Conservation (phyloP, 2,113 vertebrate species). For the Electrona antarctica region DNA sequence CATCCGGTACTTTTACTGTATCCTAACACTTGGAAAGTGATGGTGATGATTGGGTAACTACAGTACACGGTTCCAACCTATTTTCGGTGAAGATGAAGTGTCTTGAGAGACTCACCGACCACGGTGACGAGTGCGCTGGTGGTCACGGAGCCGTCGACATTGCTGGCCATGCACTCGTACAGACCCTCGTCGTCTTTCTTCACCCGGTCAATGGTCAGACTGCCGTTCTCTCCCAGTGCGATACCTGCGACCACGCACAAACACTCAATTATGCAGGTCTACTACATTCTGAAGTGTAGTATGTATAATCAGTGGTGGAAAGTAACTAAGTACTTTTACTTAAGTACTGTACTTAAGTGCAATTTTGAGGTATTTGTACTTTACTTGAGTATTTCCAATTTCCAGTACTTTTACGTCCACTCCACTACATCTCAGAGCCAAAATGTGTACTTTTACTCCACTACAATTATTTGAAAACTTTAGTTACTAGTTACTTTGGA, state of each 20-base stretch:
- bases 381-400: no score
- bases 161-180: slow-evolving; percentile 86
- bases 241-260: slow-evolving; percentile 78
- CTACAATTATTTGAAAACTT: no score
- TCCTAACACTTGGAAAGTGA: neutral
- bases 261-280: neutral
- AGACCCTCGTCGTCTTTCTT: slow-evolving; percentile 91
- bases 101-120: slow-evolving; percentile 76
- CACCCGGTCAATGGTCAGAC: slow-evolving; percentile 86
- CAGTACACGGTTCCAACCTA: neutral
- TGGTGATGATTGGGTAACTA: neutral
- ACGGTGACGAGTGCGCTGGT: slow-evolving; percentile 85
- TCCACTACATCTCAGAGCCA: no score
- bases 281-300: neutral
- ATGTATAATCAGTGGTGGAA: no score
- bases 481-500: no score
- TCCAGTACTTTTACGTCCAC: no score
- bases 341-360: no score
- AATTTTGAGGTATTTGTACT: no score
- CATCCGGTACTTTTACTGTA: neutral
- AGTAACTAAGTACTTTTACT: no score
- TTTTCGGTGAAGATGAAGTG: neutral
- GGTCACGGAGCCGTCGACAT: slow-evolving; percentile 80
- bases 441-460: no score
- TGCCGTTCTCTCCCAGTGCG: slow-evolving; percentile 77